Percentiles rank a stretch among this genome's conserved stretches.
phyloP scores from a whole-genome alignment of 2,113 vertebrate genomes.

The Sorex araneus region DNA sequence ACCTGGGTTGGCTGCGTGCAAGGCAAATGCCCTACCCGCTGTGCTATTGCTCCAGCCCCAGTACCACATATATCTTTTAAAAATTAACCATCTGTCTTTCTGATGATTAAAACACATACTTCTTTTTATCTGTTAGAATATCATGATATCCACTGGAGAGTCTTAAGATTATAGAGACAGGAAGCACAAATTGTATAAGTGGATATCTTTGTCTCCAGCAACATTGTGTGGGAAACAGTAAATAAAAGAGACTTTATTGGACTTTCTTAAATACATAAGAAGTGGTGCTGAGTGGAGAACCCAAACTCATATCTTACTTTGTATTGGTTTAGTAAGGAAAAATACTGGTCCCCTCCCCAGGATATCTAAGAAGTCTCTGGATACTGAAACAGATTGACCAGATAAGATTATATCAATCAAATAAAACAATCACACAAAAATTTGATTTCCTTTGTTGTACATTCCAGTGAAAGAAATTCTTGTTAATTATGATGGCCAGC shows the following conservation, averaged over 20 bases:
- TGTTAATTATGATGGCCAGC: background rate
- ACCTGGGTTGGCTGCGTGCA: no score
- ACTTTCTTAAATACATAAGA: background rate
- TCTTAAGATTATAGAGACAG: background rate
- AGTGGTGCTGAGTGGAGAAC: background rate
- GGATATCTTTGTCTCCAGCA: background rate
- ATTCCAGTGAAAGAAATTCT: slow-evolving; percentile 20
- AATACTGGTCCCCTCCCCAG: background rate
- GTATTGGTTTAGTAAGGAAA: background rate
- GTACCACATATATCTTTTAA: no score
- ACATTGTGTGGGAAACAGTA: background rate
- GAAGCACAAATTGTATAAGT: background rate
- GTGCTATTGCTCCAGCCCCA: no score
- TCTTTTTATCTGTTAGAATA: background rate
- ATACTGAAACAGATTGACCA: background rate
- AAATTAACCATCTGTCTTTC: background rate
- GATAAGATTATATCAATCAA: background rate
- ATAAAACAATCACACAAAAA: background rate
- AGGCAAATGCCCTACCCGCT: no score
- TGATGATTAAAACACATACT: background rate
- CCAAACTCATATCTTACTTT: background rate
- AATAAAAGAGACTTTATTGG: background rate
- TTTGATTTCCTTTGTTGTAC: background rate
- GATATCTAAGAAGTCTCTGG: background rate
- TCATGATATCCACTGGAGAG: background rate